Base-by-base conservation (phyloP, 1,140 invertebrate species). In the Gryllus bimaculatus region DNA sequence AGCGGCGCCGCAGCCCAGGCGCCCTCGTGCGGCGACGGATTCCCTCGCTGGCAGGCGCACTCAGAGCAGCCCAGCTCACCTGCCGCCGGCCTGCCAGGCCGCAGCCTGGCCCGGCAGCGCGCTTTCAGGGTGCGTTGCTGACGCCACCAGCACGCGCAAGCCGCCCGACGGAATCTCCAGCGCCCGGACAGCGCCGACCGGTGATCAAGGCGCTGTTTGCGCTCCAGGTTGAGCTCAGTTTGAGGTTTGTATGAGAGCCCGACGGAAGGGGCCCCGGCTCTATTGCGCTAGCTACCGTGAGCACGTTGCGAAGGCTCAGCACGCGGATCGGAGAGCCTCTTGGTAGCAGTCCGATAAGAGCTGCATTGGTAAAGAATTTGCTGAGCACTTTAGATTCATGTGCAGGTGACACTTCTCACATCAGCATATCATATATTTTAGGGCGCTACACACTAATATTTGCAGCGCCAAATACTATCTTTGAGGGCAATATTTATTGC, bases 21-120 rank as follows among this genome's bases (percentile, higher is more conserved):
- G n/a, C n/a, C n/a, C n/a, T 94, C 94, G 81, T 92, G 90, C 7
- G 89, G 86, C 81, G 96, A 95, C 8, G 93, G n/a, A n/a, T n/a
- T 87, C 66, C 87, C 87, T 18, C 91, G 88, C n/a, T 0, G 93
- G 92, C 74, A 95, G 83, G 75, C 88, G n/a, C n/a, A n/a, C n/a
- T n/a, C n/a, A n/a, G n/a, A n/a, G n/a, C n/a, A n/a, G n/a, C n/a
- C n/a, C n/a, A n/a, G n/a, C n/a, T 86, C 0, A 96, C 84, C 15
- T 90, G 89, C 82, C 94, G 92, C 49, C 96, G 84, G 0, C 92
- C 92, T 1, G 91, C 91, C 79, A 96, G 84, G 49, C 93, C 92
- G 75, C 91, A 90, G 76, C 96, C 89, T 21, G 76, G 39, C 47
- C 48, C 47, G 12, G 47, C 48, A 7, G 47, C 47, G 48, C 86